Percentiles rank a stretch among this genome's conserved stretches.
phyloP scores from a whole-genome alignment of 1,140 invertebrate species.

The Conus ventricosus region DNA sequence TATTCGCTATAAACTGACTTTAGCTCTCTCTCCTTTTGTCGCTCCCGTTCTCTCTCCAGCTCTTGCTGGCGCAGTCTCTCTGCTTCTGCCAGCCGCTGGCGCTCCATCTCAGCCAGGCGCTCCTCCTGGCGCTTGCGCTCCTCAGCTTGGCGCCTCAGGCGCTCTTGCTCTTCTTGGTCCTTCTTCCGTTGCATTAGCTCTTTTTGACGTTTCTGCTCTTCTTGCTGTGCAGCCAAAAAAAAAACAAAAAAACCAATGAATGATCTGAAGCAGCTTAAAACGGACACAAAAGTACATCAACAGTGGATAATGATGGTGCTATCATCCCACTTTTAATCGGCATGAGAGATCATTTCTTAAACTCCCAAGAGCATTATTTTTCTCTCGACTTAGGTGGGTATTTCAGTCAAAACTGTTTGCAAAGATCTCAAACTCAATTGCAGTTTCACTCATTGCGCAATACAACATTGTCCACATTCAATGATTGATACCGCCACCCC shows the following conservation, averaged over 20 bases:
- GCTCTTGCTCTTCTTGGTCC: conserved; percentile 55
- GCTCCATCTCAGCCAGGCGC: conserved; percentile 48
- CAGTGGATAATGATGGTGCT: no score
- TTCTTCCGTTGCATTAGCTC: conserved; percentile 55
- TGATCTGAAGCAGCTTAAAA: no score
- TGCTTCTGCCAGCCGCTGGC: conserved; percentile 38
- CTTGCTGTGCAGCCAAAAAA: conserved; percentile 49
- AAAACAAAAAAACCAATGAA: neutral
- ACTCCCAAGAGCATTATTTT: no score
- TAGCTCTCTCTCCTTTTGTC: conserved; percentile 47
- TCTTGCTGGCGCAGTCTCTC: conserved; percentile 47
- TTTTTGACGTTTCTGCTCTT: conserved; percentile 53
- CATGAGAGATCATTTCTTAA: no score
- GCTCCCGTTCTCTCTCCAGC: conserved; percentile 48
- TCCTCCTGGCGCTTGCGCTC: conserved; percentile 53
- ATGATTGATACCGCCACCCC: no score
- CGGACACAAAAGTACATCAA: no score
- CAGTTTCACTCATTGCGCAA: no score
- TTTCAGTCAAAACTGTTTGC: no score
- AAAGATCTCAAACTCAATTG: no score
- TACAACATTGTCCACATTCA: no score
- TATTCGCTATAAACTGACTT: neutral
- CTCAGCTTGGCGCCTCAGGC: conserved; percentile 49
- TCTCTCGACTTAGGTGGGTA: no score
- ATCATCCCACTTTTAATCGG: no score